Evolutionary conservation across 2,888 invertebrate genomes (phyloP), one percentile per base, ranked within the genome.

Genomic region (Vesta saturnalis): DNA sequence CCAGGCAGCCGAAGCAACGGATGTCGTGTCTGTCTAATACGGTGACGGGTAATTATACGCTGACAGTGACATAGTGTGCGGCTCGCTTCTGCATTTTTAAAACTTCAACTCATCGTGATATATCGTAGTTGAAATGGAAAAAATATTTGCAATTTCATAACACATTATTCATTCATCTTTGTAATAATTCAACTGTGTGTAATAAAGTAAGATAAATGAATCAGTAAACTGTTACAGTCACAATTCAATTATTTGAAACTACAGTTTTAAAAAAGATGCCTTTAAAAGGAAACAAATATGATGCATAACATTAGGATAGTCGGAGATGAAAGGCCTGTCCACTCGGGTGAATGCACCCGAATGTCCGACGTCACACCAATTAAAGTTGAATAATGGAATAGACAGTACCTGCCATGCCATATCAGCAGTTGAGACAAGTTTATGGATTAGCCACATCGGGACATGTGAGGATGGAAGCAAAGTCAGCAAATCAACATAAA

Each of bases 1-100:
- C 80, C 81, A 78, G 79, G 80, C 81, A 79, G 77, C 78, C 78
- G 77, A 78, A 80, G 76, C 76, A 77, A 74, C 81, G 81, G 81
- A 82, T 81, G 81, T 82, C 81, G 81, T 79, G 81, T 81, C 81
- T 82, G 81, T 82, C 81, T 80, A 76, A 74, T 77, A 77, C 78
- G 80, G 78, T 82, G 83, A 83, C 82, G 83, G 82, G 82, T 83
- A 83, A 83, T 83, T 83, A 83, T 82, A 80, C 80, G 79, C 77
- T 82, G 83, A 83, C 83, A 83, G 82, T 83, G 83, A 83, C 83
- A 83, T 81, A 83, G 82, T 82, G 79, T 79, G 81, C 79, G 80
- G 80, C 79, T 79, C 77, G 81, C 82, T 81, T 78, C 80, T 82
- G 80, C 81, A 82, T 81, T 82, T 81, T 82, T 82, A 79, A 80